phyloP scores from a whole-genome alignment of 2,113 vertebrate species.

The Semnornis frantzii region DNA sequence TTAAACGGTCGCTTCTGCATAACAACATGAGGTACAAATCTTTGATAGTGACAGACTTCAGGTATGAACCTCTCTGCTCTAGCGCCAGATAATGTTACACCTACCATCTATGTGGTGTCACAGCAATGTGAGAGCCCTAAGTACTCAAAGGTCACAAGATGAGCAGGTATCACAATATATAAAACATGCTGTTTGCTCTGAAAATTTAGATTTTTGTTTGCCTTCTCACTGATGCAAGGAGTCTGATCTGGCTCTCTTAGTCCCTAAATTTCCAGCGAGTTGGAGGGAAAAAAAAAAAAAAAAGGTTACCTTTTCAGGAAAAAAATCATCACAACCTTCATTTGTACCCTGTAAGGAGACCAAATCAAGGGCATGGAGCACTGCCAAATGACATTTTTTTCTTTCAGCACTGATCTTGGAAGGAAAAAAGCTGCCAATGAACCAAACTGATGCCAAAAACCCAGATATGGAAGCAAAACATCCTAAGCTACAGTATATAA shows the following conservation, averaged over 20 bases:
- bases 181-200: neutral
- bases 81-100: neutral
- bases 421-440: neutral
- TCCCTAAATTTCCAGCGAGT: neutral
- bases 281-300: neutral
- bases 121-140: neutral
- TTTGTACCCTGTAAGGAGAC: neutral
- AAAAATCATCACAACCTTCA: neutral
- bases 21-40: neutral
- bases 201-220: neutral
- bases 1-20: neutral
- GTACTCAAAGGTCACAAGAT: neutral
- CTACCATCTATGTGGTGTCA: neutral
- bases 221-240: neutral
- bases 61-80: neutral
- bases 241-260: neutral
- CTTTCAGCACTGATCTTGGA: neutral
- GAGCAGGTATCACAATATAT: neutral
- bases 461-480: neutral
- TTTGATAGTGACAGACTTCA: neutral
- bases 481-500: neutral
- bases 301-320: neutral
- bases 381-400: neutral
- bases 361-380: neutral
- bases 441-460: neutral